Evolutionary conservation across 2,113 vertebrate species (phyloP).

Genomic region (Larimichthys crocea): DNA sequence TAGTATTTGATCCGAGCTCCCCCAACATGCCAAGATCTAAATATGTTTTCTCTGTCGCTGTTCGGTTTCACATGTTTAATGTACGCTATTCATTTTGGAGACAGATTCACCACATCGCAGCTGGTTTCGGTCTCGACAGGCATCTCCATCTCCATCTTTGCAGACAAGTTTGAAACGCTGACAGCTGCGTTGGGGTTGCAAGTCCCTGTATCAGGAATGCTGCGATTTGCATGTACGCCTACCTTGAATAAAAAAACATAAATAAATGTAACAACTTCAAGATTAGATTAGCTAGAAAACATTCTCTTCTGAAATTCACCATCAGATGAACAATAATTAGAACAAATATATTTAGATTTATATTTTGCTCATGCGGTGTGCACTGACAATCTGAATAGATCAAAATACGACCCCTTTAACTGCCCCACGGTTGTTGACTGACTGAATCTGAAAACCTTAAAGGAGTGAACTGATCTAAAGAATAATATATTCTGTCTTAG

Average conservation of each 20-base stretch:
- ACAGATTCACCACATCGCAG: not conserved
- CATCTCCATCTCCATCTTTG: constrained; percentile 13
- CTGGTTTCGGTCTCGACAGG: constrained; percentile 1
- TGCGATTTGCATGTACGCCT: not conserved
- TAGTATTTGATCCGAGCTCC: not conserved
- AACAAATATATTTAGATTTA: not conserved
- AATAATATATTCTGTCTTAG: constrained; percentile 25
- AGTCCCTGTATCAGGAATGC: not conserved
- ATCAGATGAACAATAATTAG: not conserved
- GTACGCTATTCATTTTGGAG: not conserved
- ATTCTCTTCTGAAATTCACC: not conserved
- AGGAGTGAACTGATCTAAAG: constrained; percentile 3
- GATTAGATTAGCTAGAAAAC: constrained; percentile 5
- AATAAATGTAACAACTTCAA: not conserved
- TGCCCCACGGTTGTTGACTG: not conserved
- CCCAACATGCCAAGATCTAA: not conserved
- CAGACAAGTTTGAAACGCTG: not conserved
- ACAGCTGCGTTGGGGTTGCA: not conserved
- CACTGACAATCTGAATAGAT: not conserved
- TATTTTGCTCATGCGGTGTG: not conserved
- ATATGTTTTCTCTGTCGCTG: not conserved
- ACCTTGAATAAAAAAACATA: not conserved
- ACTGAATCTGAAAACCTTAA: constrained; percentile 25
- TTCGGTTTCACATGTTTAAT: constrained; percentile 1
- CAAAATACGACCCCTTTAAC: not conserved